Percentiles rank a stretch among this genome's conserved stretches.
Conservation (phyloP, 2,888 invertebrate species). For the Leptogaster cylindrica region DNA sequence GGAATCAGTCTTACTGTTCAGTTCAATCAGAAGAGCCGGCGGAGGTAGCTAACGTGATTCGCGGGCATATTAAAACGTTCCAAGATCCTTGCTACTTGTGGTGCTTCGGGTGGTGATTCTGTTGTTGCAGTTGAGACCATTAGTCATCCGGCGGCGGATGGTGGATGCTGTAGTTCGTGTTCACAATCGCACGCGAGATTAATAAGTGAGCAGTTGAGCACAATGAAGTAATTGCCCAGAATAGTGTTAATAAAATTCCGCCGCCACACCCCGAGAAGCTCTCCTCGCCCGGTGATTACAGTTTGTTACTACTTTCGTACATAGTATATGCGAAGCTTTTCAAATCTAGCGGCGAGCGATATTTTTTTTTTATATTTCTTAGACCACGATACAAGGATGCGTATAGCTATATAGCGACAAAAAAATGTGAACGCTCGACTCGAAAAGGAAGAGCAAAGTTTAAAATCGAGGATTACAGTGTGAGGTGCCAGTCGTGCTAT, state of each 20-base stretch:
- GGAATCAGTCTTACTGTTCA: background rate
- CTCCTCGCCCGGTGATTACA: background rate
- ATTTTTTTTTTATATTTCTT: no score
- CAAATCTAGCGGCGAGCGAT: background rate
- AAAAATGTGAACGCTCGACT: background rate
- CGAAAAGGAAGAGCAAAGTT: background rate
- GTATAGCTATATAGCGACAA: no score
- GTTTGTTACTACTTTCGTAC: background rate
- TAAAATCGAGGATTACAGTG: no score
- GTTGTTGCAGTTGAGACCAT: no score
- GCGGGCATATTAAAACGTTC: background rate
- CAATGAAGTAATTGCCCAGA: background rate
- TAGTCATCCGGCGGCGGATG: background rate
- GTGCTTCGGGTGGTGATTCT: no score
- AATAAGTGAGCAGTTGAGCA: no score
- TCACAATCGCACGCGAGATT: background rate
- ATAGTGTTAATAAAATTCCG: no score
- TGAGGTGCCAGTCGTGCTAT: slow-evolving; percentile 1
- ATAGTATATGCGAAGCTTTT: background rate
- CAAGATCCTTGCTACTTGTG: background rate
- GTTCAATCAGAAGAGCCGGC: background rate
- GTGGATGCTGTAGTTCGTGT: no score
- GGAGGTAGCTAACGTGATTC: background rate
- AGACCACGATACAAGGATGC: no score
- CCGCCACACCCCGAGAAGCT: slow-evolving; percentile 10